Conservation (phyloP, 1,140 invertebrate species). For the Achroia grisella region DNA sequence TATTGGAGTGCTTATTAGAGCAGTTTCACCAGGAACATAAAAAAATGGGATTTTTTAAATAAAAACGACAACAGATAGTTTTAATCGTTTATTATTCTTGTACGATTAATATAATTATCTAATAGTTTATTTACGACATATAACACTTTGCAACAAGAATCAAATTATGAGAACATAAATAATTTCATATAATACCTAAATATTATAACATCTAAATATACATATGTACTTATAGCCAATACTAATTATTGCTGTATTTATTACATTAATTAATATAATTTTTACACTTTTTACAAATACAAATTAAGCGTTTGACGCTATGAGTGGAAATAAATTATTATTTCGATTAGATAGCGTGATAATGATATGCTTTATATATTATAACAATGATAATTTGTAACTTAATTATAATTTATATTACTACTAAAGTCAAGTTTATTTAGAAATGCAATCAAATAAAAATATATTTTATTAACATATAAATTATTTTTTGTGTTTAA, state of each 20-base stretch:
- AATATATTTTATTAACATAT: no score
- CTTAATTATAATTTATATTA: no score
- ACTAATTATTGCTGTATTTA: conserved; percentile 9
- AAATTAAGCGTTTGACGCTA: not conserved
- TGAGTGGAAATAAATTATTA: no score
- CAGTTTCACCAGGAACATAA: no score
- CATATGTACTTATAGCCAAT: conserved; percentile 5
- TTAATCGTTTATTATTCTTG: conserved; percentile 7
- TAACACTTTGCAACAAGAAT: conserved; percentile 10
- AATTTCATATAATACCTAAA: not conserved
- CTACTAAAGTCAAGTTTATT: no score
- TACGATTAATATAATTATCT: conserved; percentile 6
- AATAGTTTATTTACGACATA: not conserved
- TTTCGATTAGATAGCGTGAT: no score
- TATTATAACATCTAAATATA: not conserved
- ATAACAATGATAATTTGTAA: no score
- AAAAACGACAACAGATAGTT: not conserved
- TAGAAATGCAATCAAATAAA: no score
- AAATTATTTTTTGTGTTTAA: no score
- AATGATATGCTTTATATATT: no score
- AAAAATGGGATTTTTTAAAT: not conserved
- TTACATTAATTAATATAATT: not conserved
- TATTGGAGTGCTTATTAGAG: no score
- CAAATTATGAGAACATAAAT: conserved; percentile 3
- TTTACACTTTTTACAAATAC: not conserved